Evolutionary conservation across 2,888 invertebrate species (phyloP).

Genomic region (Schizotus pectinicornis): DNA sequence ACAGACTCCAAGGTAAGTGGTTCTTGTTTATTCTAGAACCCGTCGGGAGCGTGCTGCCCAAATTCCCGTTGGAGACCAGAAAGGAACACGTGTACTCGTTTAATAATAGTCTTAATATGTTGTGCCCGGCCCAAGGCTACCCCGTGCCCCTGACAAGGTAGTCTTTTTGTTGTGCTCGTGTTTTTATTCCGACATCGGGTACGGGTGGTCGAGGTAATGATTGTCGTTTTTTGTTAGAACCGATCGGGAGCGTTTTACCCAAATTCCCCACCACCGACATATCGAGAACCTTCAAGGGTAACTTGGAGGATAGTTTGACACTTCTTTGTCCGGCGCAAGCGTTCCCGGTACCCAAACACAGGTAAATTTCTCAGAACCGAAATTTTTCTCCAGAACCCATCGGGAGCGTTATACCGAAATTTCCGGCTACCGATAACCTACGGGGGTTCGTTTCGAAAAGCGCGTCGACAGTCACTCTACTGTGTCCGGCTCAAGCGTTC

Average conservation of each 20-base stretch:
- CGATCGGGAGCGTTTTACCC: slow-evolving; percentile 67
- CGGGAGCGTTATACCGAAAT: slow-evolving; percentile 61
- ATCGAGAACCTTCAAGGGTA: slow-evolving; percentile 67
- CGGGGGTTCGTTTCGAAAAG: slow-evolving; percentile 46
- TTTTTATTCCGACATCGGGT: slow-evolving; percentile 29
- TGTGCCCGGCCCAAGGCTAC: slow-evolving; percentile 72
- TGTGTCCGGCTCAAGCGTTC: slow-evolving; percentile 72
- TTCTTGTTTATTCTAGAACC: slow-evolving; percentile 55
- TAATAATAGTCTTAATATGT: slow-evolving; percentile 62
- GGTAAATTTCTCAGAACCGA: slow-evolving; percentile 42
- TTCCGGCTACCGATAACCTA: slow-evolving; percentile 52
- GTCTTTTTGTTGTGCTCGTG: slow-evolving; percentile 16
- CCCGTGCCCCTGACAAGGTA: slow-evolving; percentile 67
- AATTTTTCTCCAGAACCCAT: slow-evolving; percentile 55
- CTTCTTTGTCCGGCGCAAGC: slow-evolving; percentile 68
- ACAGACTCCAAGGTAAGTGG: slow-evolving; percentile 41
- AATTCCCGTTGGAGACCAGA: slow-evolving; percentile 76
- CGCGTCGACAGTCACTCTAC: slow-evolving; percentile 58
- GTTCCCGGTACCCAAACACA: slow-evolving; percentile 65
- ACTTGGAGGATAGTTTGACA: slow-evolving; percentile 51
- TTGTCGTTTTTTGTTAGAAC: slow-evolving; percentile 54
- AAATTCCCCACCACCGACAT: slow-evolving; percentile 63
- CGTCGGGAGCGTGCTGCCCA: slow-evolving; percentile 65
- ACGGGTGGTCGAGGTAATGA: slow-evolving; percentile 3
- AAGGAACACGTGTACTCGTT: slow-evolving; percentile 62